Conservation (phyloP, 2,888 invertebrate genomes). For the Nemapogon koenigi region DNA sequence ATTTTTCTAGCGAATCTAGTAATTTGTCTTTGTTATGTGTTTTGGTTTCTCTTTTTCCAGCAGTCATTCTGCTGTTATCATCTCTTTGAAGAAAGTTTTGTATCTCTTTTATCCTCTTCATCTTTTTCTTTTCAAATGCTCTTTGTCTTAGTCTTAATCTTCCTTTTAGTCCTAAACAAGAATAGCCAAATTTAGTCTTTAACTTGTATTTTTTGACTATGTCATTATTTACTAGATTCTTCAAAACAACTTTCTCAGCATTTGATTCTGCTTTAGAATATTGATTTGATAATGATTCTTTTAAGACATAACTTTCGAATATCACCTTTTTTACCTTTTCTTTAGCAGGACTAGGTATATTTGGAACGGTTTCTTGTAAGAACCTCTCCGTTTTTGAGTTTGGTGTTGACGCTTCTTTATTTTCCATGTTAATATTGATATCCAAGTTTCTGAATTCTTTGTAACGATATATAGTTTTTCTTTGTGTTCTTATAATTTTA, state of each 20-base stretch:
- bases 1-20: constrained; percentile 8
- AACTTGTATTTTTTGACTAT: constrained; percentile 7
- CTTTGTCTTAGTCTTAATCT: constrained; percentile 5
- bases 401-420: neutral
- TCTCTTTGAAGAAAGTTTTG: constrained; percentile 1
- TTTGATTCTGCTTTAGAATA: neutral
- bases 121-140: neutral
- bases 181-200: constrained; percentile 3
- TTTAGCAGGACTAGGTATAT: neutral
- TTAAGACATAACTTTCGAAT: constrained; percentile 7
- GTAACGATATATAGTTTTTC: constrained; percentile 10
- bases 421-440: neutral
- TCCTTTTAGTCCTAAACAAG: constrained; percentile 4
- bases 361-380: constrained; percentile 4
- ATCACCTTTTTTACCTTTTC: constrained; percentile 9
- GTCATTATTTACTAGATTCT: constrained; percentile 5
- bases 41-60: constrained; percentile 10
- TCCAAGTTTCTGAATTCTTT: constrained; percentile 1
- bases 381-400: constrained; percentile 5
- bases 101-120: neutral
- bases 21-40: neutral
- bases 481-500: constrained; percentile 11
- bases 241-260: neutral
- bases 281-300: constrained; percentile 1
- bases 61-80: constrained; percentile 9